phyloP scores from a whole-genome alignment of 2,888 invertebrate genomes.

The Actias luna region DNA sequence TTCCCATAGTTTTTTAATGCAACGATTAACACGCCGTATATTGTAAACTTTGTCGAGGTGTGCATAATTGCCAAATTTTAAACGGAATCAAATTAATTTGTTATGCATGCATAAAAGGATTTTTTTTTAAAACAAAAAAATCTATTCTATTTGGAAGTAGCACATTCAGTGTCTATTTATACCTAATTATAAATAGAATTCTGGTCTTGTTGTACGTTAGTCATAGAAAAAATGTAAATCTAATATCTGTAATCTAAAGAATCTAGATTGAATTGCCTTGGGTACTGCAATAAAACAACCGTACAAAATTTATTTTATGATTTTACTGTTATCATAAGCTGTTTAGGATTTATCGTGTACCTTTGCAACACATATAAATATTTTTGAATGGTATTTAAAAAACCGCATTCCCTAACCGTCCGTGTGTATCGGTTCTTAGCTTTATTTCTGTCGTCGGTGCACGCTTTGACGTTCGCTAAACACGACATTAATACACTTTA shows the following conservation, averaged over 20 bases:
- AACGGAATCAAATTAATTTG: neutral
- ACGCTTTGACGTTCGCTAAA: slow-evolving; percentile 76
- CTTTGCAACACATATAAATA: neutral
- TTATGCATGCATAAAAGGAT: neutral
- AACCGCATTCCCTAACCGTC: slow-evolving; percentile 36
- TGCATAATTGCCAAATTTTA: too few relatives aligned
- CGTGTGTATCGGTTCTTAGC: slow-evolving; percentile 49
- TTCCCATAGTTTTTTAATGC: too few relatives aligned
- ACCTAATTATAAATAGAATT: neutral
- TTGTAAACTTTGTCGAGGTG: too few relatives aligned
- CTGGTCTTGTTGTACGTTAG: neutral
- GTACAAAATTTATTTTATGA: too few relatives aligned
- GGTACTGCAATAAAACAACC: neutral
- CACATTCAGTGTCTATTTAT: neutral
- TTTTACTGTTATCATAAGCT: neutral
- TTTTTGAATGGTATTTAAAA: slow-evolving; percentile 20
- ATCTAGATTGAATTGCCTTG: neutral
- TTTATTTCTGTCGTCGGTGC: slow-evolving; percentile 70
- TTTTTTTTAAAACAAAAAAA: neutral
- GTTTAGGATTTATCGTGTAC: neutral
- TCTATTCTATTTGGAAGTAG: neutral
- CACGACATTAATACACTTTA: slow-evolving; percentile 78
- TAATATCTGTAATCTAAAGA: too few relatives aligned
- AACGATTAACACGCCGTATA: too few relatives aligned
- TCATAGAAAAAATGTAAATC: too few relatives aligned